phyloP scores from a whole-genome alignment of 2,797 vertebrate genomes.

The Myotis myotis region DNA sequence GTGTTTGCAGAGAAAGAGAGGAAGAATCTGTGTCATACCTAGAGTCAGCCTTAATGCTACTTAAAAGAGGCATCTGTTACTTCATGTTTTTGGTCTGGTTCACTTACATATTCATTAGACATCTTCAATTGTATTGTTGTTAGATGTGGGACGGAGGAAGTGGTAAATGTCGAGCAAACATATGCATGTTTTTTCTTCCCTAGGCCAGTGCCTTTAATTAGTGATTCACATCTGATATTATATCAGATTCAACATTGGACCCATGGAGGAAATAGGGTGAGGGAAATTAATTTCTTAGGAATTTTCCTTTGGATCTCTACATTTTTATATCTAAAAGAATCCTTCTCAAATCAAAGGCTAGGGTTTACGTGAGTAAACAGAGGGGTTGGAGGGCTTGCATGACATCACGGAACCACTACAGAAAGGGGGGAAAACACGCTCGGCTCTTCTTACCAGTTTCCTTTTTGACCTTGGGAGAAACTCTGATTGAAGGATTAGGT shows the following conservation, averaged over 20 bases:
- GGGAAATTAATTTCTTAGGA: conserved; percentile 18
- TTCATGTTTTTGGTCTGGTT: background rate
- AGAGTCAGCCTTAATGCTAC: background rate
- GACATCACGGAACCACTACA: background rate
- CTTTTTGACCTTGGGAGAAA: background rate
- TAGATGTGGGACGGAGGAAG: background rate
- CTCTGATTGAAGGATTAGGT: background rate
- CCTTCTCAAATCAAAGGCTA: background rate
- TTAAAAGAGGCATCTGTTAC: background rate
- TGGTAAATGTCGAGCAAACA: conserved; percentile 37
- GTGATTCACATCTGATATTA: conserved; percentile 47
- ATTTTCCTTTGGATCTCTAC: background rate
- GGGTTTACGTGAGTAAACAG: background rate
- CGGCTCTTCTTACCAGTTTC: background rate
- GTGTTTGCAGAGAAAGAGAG: background rate
- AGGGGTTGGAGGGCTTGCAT: background rate
- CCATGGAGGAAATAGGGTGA: background rate
- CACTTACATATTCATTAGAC: background rate
- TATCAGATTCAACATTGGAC: background rate
- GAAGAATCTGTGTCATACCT: background rate
- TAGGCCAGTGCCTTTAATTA: conserved; percentile 24
- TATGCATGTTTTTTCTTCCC: background rate
- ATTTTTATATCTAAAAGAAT: background rate
- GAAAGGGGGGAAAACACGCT: background rate
- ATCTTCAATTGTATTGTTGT: background rate